Evolutionary conservation across 2,113 vertebrate species (phyloP).

Genomic region (Crotalus helleri): DNA sequence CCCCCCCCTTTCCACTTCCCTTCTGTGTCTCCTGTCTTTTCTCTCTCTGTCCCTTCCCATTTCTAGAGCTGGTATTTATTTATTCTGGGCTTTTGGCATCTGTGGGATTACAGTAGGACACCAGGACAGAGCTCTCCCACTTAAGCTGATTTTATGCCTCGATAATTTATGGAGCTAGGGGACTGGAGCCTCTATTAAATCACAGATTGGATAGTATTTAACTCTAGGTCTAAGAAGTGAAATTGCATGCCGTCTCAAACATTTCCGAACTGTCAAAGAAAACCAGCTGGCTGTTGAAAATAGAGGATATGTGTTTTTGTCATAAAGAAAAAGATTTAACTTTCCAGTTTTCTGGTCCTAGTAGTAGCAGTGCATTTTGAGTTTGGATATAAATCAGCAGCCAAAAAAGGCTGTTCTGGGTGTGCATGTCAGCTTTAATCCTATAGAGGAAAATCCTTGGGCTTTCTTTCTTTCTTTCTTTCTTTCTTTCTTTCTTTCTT

Average conservation of each 20-base stretch:
- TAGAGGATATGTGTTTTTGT: conserved; percentile 63
- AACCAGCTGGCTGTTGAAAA: conserved; percentile 72
- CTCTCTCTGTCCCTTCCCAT: conserved; percentile 26
- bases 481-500: background rate
- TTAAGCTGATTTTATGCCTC: conserved; percentile 64
- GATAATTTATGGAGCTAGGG: conserved; percentile 74
- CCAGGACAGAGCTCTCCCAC: conserved; percentile 61
- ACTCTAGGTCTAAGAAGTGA: conserved; percentile 72
- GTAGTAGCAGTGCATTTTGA: conserved; percentile 65
- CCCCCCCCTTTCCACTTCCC: conserved; percentile 46
- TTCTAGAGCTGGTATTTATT: conserved; percentile 63
- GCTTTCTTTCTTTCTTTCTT: background rate
- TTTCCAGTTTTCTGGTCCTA: conserved; percentile 75
- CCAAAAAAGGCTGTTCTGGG: conserved; percentile 44
- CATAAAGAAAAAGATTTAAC: conserved; percentile 69
- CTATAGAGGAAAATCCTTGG: background rate
- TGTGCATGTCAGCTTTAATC: conserved; percentile 46
- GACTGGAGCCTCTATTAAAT: conserved; percentile 74
- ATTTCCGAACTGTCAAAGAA: conserved; percentile 68
- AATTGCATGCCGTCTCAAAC: conserved; percentile 69
- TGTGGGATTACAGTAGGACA: conserved; percentile 47
- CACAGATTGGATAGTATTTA: conserved; percentile 73
- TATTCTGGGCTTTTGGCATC: conserved; percentile 47
- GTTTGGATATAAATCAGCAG: conserved; percentile 45
- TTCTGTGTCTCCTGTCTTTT: conserved; percentile 37